A percentile compares a stretch with the other conserved stretches of the same genome.
phyloP scores from a whole-genome alignment of 2,113 vertebrate genomes.

The Rostratula benghalensis region DNA sequence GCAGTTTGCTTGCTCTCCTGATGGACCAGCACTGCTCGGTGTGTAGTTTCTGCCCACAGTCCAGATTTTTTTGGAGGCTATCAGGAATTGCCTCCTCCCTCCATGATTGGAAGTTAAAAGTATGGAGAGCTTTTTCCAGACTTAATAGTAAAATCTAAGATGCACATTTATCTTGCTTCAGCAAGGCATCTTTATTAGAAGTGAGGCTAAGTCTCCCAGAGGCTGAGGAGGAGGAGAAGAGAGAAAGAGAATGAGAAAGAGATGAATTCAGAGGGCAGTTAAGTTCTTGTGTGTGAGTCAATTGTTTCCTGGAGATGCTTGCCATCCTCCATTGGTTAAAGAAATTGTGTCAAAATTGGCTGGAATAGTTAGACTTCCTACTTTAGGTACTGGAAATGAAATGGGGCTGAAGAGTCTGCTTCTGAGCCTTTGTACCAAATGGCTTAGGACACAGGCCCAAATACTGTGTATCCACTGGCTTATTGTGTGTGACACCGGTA shows the following conservation, averaged over 20 bases:
- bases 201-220: neutral
- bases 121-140: neutral
- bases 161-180: neutral
- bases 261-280: neutral
- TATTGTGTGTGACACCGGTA: rapidly evolving
- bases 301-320: neutral
- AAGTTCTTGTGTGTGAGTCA: neutral
- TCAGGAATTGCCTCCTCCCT: neutral
- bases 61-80: neutral
- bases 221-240: neutral
- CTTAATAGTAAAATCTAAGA: neutral
- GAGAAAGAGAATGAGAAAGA: neutral
- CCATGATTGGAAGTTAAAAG: neutral
- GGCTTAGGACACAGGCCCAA: neutral
- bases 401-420: neutral
- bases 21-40: neutral
- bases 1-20: neutral
- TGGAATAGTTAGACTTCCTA: neutral
- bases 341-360: neutral
- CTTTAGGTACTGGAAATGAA: neutral
- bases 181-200: neutral
- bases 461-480: rapidly evolving
- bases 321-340: rapidly evolving
- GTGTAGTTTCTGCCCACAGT: neutral
- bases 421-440: neutral